Conservation (phyloP, 1,140 invertebrate species). For the Antheraea pernyi region DNA sequence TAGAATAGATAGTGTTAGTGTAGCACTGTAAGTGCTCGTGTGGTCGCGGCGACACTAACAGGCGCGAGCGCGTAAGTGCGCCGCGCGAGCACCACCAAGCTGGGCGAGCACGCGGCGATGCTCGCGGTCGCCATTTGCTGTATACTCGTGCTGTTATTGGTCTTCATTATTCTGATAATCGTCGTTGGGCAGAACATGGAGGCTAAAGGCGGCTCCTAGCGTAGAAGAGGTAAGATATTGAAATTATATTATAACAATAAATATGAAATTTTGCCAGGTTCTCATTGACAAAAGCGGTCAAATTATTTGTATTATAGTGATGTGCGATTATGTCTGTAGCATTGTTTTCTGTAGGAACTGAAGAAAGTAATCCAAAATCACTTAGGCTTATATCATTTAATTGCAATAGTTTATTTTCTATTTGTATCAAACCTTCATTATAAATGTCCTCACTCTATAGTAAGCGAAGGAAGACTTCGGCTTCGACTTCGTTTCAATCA, state of each 20-base stretch:
- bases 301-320: no score
- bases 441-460: no score
- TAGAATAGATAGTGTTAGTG: background rate
- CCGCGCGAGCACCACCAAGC: conserved; percentile 61
- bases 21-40: conserved; percentile 48
- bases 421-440: no score
- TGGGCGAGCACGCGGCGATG: conserved; percentile 82
- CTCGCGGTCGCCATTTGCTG: conserved; percentile 89
- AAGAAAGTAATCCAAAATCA: no score
- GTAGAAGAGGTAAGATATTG: conserved; percentile 41
- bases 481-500: no score
- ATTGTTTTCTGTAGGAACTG: no score
- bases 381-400: no score
- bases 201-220: conserved; percentile 78
- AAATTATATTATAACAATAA: background rate
- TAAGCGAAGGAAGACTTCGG: no score
- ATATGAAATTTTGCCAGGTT: no score
- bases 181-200: conserved; percentile 86
- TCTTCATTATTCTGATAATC: conserved; percentile 89
- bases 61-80: conserved; percentile 48
- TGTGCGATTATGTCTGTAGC: no score
- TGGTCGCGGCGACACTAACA: conserved; percentile 48
- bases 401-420: no score
- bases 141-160: conserved; percentile 86
- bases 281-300: no score